Evolutionary conservation across 2,888 invertebrate genomes (phyloP).

Genomic region (Tipula helvola): DNA sequence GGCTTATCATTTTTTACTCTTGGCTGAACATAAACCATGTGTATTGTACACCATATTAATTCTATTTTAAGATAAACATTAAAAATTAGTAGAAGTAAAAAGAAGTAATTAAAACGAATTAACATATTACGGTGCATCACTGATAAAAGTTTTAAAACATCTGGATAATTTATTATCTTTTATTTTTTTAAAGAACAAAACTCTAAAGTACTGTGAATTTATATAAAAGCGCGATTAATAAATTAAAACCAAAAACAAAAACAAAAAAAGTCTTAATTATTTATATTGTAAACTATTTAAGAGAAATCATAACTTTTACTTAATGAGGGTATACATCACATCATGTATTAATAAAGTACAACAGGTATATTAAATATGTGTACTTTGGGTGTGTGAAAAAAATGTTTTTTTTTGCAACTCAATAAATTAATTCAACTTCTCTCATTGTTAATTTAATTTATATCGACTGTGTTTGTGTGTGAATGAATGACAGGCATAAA

Average conservation of each 20-base stretch:
- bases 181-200: no score
- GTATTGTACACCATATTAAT: no score
- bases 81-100: neutral
- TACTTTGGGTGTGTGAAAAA: neutral
- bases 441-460: neutral
- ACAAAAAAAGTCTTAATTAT: no score
- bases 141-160: neutral
- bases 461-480: neutral
- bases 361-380: neutral
- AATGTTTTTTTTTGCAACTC: neutral
- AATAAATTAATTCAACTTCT: neutral
- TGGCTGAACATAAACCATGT: neutral
- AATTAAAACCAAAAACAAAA: neutral
- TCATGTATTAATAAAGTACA: no score
- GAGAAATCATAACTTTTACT: neutral
- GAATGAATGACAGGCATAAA: neutral
- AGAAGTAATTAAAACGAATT: neutral
- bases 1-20: neutral
- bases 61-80: neutral
- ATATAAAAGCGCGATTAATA: neutral
- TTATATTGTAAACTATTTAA: neutral
- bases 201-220: neutral
- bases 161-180: no score
- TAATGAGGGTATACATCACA: no score
- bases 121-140: neutral